These are phyloP conservation scores for Cebus imitator DNA, from an alignment of 2,113 vertebrate genomes.

Conservation along the genomic window DNA sequence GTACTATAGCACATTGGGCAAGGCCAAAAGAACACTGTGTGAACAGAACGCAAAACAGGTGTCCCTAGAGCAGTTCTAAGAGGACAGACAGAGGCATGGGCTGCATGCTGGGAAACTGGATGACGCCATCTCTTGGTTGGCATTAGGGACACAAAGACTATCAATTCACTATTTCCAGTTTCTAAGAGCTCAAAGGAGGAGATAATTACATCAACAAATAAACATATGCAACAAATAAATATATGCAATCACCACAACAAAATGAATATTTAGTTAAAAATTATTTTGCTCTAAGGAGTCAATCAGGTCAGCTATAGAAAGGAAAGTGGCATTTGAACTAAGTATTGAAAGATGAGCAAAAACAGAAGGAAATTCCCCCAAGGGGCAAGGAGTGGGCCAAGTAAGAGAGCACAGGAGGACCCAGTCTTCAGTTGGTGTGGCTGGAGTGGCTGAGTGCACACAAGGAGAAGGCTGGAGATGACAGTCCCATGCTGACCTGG, in stretches of 20 bases:
- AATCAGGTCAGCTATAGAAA: neutral
- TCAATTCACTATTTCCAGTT: neutral
- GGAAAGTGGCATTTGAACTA: neutral
- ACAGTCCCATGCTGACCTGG: neutral
- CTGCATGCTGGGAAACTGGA: fast-evolving
- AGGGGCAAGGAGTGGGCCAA: neutral
- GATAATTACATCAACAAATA: neutral
- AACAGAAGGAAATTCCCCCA: neutral
- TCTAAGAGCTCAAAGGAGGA: neutral
- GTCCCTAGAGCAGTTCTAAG: fast-evolving
- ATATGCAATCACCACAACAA: neutral
- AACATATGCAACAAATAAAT: neutral
- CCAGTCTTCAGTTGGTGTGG: neutral
- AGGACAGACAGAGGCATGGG: too few species aligned
- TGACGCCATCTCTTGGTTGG: neutral
- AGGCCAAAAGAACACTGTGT: fast-evolving
- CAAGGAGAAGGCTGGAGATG: too few species aligned
- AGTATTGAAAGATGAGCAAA: neutral
- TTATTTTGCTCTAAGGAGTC: neutral
- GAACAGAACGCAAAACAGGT: fast-evolving
- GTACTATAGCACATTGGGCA: neutral
- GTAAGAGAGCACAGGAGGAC: too few species aligned
- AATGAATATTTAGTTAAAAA: too few species aligned
- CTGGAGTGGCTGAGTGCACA: neutral
- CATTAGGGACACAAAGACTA: neutral